Evolutionary conservation across 2,888 invertebrate species (phyloP), one percentile per base, ranked within the genome.

Genomic region (Opisthograptis luteolata): DNA sequence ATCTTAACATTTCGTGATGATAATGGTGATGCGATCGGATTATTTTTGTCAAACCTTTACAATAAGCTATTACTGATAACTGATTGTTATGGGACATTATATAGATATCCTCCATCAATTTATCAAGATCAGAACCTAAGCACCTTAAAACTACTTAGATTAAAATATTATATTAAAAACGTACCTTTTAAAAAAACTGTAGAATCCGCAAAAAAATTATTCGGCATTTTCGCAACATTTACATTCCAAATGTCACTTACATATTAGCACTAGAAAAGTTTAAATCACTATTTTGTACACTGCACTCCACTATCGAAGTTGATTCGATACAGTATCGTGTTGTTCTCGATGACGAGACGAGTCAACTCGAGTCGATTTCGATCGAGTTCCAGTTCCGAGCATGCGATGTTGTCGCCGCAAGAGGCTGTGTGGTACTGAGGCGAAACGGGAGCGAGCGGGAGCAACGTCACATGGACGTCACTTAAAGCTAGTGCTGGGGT

Each of bases 401-500:
- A 56, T 52, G 59, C 72, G 74, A 72, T 74, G 79, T 64, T 72
- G 51, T 70, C 81, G 59, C 78, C 50, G 40, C 77, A 66, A 84
- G 85, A 86, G 82, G 84, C 88, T 87, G 88, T 71, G 76, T 82
- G 76, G 70, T 81, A 88, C 88, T 88, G 87, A 83, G 51, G 68
- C 31, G 68, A 56, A 57, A 54, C 65, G 73, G 73, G 78, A 77
- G 68, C 70, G 74, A 74, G 68, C 73, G 79, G 76, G 79, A 76
- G 70, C 71, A 67, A 62, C 65, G 66, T 77, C 79, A 81, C 76
- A 75, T 72, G 64, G 58, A 70, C 79, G 73, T 76, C 78, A 73
- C 62, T 70, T 66, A 60, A 47, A 55, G 48, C 62, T 66, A 63
- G 56, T 52, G 66, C 62, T 58, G 45, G 68, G 65, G 71, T 73